Evolutionary conservation across 2,113 vertebrate genomes (phyloP).

Genomic region (Epinephelus cyanopodus): DNA sequence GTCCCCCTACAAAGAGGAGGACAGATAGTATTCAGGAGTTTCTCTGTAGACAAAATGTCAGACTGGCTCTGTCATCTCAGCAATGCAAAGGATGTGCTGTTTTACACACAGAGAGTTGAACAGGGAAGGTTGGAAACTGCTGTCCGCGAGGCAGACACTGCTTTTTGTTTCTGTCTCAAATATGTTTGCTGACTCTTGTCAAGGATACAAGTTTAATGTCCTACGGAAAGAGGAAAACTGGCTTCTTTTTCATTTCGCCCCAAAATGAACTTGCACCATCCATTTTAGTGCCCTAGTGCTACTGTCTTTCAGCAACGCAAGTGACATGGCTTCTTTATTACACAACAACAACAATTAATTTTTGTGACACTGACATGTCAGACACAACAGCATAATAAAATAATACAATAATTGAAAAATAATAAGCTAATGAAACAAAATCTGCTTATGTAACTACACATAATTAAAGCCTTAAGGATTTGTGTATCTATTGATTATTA

Average conservation of each 20-base stretch:
- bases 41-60: conserved; percentile 8
- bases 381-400: too few relatives aligned
- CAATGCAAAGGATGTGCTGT: conserved; percentile 12
- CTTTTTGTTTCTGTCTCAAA: not conserved
- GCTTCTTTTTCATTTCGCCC: not conserved
- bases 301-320: not conserved
- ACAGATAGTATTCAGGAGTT: conserved; percentile 24
- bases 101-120: not conserved
- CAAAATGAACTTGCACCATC: not conserved
- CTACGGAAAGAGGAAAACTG: not conserved
- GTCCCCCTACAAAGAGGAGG: conserved; percentile 87
- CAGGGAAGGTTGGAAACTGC: not conserved
- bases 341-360: too few relatives aligned
- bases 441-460: too few relatives aligned
- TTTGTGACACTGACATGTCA: too few relatives aligned
- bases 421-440: too few relatives aligned
- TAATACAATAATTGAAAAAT: too few relatives aligned
- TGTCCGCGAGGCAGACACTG: not conserved
- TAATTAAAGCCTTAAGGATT: too few relatives aligned
- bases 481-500: too few relatives aligned
- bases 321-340: not conserved
- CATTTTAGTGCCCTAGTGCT: not conserved
- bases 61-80: conserved; percentile 14
- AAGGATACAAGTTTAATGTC: not conserved
- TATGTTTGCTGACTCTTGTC: not conserved